Evolutionary conservation across 2,113 vertebrate species (phyloP).

Genomic region (Lathamus discolor): DNA sequence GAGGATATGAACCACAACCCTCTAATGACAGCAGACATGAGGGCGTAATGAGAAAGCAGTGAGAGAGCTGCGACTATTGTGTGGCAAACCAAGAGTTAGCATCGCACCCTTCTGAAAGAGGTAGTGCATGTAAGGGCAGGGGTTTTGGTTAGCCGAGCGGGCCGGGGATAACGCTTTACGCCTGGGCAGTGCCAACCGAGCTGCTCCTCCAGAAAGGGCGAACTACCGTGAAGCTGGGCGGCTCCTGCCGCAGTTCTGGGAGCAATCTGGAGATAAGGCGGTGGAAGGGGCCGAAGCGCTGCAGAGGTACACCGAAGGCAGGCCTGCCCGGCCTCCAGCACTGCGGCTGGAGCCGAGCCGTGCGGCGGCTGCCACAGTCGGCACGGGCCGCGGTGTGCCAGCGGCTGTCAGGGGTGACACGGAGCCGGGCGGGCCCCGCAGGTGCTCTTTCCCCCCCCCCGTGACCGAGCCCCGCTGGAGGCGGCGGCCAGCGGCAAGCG

Average conservation of each 20-base stretch:
- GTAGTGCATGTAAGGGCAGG: accelerated
- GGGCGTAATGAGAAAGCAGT: background rate
- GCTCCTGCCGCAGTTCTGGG: background rate
- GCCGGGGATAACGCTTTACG: accelerated
- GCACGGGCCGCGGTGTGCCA: background rate
- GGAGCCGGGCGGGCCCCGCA: too few species aligned
- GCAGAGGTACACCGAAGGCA: background rate
- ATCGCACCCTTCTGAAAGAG: accelerated
- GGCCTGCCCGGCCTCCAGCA: background rate
- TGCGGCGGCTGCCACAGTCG: too few species aligned
- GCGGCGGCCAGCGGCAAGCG: background rate
- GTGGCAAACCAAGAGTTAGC: background rate
- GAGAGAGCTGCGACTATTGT: background rate
- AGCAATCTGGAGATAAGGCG: background rate
- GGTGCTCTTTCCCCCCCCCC: background rate
- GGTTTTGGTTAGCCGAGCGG: accelerated
- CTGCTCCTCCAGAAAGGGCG: background rate
- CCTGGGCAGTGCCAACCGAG: accelerated
- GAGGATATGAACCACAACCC: background rate
- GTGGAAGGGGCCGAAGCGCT: background rate
- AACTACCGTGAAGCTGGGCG: accelerated
- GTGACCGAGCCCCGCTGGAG: background rate
- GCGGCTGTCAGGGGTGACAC: background rate
- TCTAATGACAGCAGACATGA: accelerated
- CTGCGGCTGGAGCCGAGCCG: background rate